A percentile compares a stretch with the other conserved stretches of the same genome.
Evolutionary conservation across 2,888 invertebrate species (phyloP).

Genomic region (Cantharis flavilabris): DNA sequence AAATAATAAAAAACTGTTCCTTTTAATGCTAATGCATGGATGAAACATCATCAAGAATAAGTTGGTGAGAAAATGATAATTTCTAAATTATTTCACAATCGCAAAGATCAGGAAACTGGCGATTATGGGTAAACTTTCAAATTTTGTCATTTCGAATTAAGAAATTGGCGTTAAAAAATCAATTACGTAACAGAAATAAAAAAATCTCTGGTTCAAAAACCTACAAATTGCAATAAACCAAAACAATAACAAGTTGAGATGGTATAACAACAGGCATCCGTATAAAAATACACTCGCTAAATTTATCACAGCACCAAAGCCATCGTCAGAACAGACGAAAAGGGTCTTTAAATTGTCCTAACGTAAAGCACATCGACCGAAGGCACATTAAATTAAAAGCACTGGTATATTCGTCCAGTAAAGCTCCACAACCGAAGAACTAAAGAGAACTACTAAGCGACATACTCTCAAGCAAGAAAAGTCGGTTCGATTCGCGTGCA

Average conservation of each 20-base stretch:
- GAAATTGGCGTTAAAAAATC: background rate
- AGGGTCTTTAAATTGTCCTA: conserved; percentile 1
- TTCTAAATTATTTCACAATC: background rate
- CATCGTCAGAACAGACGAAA: conserved; percentile 25
- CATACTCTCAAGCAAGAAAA: conserved; percentile 24
- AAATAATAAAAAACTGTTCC: background rate
- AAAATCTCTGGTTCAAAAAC: conserved; percentile 17
- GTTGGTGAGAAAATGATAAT: background rate
- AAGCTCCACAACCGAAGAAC: conserved; percentile 20
- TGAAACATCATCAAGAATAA: background rate
- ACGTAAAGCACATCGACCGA: conserved; percentile 22
- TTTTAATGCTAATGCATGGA: background rate
- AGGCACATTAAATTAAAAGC: conserved; percentile 10
- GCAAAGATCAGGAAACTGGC: background rate
- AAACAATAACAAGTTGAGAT: conserved; percentile 19
- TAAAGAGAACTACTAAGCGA: conserved; percentile 24
- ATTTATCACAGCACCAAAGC: conserved; percentile 41
- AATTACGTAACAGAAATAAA: conserved; percentile 2
- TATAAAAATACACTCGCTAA: conserved; percentile 46
- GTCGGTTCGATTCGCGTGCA: conserved; percentile 28
- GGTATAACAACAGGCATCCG: conserved; percentile 36
- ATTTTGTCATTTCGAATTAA: background rate
- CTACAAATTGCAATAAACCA: conserved; percentile 24
- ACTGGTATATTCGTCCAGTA: conserved; percentile 1
- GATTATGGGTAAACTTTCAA: background rate